Percentiles rank a stretch among this genome's conserved stretches.
Conservation (phyloP, 2,888 invertebrate species). For the Dioctria linearis region DNA sequence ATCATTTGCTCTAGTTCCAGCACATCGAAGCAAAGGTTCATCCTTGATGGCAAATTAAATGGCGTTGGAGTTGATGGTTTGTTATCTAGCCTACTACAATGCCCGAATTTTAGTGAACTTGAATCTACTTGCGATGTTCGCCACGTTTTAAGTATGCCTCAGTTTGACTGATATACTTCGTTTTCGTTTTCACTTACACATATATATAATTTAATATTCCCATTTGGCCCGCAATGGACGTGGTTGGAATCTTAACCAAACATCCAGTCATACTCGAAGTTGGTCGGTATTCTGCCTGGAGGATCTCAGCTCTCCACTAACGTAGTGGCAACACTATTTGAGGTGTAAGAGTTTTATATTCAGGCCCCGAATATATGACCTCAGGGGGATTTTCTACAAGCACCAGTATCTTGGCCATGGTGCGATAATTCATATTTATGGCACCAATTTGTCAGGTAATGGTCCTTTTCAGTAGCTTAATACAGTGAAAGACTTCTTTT, state of each 20-base stretch:
- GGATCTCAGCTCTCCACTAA: background rate
- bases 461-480: constrained; percentile 47
- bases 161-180: constrained; percentile 47
- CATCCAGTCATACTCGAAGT: background rate
- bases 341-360: constrained; percentile 37
- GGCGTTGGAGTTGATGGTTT: too few relatives aligned
- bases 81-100: too few relatives aligned
- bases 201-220: constrained; percentile 57
- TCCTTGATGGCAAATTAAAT: too few relatives aligned
- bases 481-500: constrained; percentile 14
- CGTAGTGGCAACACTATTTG: constrained; percentile 39
- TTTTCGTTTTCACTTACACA: constrained; percentile 45
- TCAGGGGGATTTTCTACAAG: background rate
- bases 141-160: constrained; percentile 33
- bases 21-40: too few relatives aligned
- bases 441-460: constrained; percentile 56
- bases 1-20: too few relatives aligned
- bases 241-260: constrained; percentile 27
- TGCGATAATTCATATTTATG: constrained; percentile 56
- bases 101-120: background rate
- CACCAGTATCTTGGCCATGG: constrained; percentile 33
- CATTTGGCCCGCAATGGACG: constrained; percentile 39
- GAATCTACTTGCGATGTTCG: constrained; percentile 30
- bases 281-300: background rate
- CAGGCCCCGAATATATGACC: constrained; percentile 4